Conservation (phyloP, 2,888 invertebrate species). For the Congeria kusceri region DNA sequence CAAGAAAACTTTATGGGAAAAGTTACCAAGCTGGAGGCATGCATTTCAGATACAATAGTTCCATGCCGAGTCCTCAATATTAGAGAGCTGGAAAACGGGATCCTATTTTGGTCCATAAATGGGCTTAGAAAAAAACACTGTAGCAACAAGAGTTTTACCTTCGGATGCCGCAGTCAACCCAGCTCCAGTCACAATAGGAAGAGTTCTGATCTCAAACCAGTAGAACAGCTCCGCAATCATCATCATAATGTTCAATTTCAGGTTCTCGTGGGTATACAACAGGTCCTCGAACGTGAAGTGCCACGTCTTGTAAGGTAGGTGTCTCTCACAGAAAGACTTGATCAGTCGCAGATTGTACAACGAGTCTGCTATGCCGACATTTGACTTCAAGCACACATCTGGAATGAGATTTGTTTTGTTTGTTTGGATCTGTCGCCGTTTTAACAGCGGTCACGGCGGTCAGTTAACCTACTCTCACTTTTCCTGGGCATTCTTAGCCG, state of each 20-base stretch:
- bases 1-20: too few species aligned
- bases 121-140: too few species aligned
- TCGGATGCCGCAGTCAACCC: conserved; percentile 9
- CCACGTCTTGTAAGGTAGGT: conserved; percentile 95
- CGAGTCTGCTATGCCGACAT: conserved; percentile 94
- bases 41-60: too few species aligned
- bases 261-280: conserved; percentile 96
- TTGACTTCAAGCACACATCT: conserved; percentile 86
- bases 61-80: too few species aligned
- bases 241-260: conserved; percentile 94
- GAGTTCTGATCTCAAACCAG: conserved; percentile 93
- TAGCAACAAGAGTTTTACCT: neutral
- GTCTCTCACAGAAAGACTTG: conserved; percentile 93
- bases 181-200: conserved; percentile 58
- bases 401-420: too few species aligned
- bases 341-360: conserved; percentile 96
- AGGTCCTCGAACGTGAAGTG: conserved; percentile 98
- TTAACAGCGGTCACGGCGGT: too few species aligned
- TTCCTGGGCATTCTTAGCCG: too few species aligned
- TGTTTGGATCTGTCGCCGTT: too few species aligned
- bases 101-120: too few species aligned
- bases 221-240: conserved; percentile 97
- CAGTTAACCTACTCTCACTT: too few species aligned
- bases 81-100: too few species aligned
- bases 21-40: too few species aligned